phyloP scores from a whole-genome alignment of 2,113 vertebrate genomes.

The Hydropotes inermis region DNA sequence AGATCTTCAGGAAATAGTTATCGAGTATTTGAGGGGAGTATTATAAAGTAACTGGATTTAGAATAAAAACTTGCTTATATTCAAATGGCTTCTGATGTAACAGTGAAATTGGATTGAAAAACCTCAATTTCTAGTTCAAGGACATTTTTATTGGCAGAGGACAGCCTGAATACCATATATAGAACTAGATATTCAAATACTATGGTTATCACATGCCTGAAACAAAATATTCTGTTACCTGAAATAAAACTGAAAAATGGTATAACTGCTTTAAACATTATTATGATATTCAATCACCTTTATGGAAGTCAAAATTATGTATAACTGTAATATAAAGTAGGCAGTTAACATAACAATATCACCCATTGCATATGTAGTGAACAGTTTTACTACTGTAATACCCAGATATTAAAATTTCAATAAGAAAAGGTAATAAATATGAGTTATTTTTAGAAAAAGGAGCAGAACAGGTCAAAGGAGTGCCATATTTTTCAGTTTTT shows the following conservation, averaged over 20 bases:
- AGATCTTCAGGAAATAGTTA: neutral
- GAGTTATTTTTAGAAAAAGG: conserved; percentile 76
- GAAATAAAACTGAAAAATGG: conserved; percentile 68
- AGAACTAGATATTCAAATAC: conserved; percentile 18
- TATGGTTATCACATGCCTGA: conserved; percentile 46
- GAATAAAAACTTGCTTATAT: neutral
- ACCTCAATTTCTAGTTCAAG: conserved; percentile 12
- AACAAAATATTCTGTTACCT: conserved; percentile 56
- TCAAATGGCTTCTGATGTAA: neutral
- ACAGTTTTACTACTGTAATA: conserved; percentile 77
- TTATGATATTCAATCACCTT: conserved; percentile 81
- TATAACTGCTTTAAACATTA: conserved; percentile 66
- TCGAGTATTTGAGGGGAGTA: neutral
- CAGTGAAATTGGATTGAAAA: conserved; percentile 8
- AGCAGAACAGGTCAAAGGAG: conserved; percentile 57
- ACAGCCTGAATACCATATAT: neutral
- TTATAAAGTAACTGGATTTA: neutral
- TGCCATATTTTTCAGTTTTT: conserved; percentile 59
- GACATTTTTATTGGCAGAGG: neutral
- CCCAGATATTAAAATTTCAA: conserved; percentile 76
- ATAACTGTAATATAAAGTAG: conserved; percentile 71
- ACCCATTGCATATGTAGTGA: conserved; percentile 74
- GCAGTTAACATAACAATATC: conserved; percentile 76
- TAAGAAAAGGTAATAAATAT: conserved; percentile 74
- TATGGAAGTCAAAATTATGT: conserved; percentile 72